phyloP scores from a whole-genome alignment of 2,888 invertebrate species.

The Zhuqinia jingwanae region DNA sequence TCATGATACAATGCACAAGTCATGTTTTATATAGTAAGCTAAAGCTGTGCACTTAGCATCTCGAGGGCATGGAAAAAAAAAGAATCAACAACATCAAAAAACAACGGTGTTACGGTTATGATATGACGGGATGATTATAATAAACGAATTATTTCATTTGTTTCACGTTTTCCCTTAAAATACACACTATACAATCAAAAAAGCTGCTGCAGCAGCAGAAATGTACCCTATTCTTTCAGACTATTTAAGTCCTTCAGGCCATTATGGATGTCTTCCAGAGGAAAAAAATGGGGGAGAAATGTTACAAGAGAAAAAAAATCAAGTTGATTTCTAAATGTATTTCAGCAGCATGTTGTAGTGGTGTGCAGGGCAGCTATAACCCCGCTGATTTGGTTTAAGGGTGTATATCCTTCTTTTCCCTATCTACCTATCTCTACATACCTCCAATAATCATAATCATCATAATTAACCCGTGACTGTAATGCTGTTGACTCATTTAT shows the following conservation, averaged over 20 bases:
- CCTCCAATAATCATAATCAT: slow-evolving; percentile 62
- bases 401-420: slow-evolving; percentile 31
- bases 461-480: slow-evolving; percentile 63
- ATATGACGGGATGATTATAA: slow-evolving; percentile 42
- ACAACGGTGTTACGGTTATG: slow-evolving; percentile 56
- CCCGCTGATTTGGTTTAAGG: slow-evolving; percentile 59
- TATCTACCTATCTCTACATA: not conserved
- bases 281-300: not conserved
- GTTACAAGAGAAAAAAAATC: slow-evolving; percentile 8
- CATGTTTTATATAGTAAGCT: not conserved
- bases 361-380: slow-evolving; percentile 51
- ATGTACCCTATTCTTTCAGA: not conserved
- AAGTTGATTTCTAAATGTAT: slow-evolving; percentile 24
- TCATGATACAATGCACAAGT: not conserved
- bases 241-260: slow-evolving; percentile 38
- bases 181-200: not conserved
- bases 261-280: slow-evolving; percentile 65
- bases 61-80: slow-evolving; percentile 33
- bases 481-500: slow-evolving; percentile 67
- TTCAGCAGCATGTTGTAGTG: not conserved
- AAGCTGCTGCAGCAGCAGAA: too few species aligned
- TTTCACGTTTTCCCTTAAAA: slow-evolving; percentile 58
- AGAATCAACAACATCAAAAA: slow-evolving; percentile 13
- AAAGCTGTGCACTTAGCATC: not conserved
- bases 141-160: slow-evolving; percentile 61